Evolutionary conservation across 2,113 vertebrate genomes (phyloP), one percentile per base, ranked within the genome.

Genomic region (Gadus chalcogrammus): DNA sequence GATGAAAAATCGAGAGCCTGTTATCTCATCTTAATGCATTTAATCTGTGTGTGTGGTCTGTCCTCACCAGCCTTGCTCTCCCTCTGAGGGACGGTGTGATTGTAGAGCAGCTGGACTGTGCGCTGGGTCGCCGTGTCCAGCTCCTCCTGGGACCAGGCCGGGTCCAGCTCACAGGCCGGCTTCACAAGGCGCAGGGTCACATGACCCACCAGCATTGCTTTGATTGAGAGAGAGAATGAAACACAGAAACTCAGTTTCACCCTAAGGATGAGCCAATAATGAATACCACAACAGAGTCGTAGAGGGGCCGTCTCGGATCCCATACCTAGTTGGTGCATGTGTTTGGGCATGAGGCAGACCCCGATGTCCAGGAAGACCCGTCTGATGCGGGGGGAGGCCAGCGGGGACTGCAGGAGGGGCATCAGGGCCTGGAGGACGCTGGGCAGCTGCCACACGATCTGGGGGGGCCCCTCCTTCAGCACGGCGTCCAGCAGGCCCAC

Each of bases 151-250:
- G 87, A 93, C 97, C 97, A 99, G 2, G 94, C 95, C 17, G 89
- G 85, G 65, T 98, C 95, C 61, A 99, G 80, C 5, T 89, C 89
- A 82, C 97, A 99, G 55, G 95, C 95, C 0, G 97, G 97, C 73
- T 95, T 97, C 86, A 98, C 88, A 85, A 97, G 82, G 13, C 97
- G 95, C 78, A 99, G 82, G 20, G 95, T 98, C 86, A 99, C 94
- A 0, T 99, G 94, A 78, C 94, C 96, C 59, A 97, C 93, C 31
- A 99, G 91, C 28, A 85, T 85, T 64, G 95, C 97, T 99, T 69
- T 48, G 27, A 74, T 27, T 74, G 63, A 9, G 16, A 24, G 13
- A 31, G 3, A 62, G 7, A 27, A 24, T 22, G 12, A 61, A 8
- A 61, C 12, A 62, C 20, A 20, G 20, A 20, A 20, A 20, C 4